Percentiles rank a stretch among this genome's conserved stretches.
Evolutionary conservation across 1,140 invertebrate species (phyloP).

Genomic region (Fopius arisanus): DNA sequence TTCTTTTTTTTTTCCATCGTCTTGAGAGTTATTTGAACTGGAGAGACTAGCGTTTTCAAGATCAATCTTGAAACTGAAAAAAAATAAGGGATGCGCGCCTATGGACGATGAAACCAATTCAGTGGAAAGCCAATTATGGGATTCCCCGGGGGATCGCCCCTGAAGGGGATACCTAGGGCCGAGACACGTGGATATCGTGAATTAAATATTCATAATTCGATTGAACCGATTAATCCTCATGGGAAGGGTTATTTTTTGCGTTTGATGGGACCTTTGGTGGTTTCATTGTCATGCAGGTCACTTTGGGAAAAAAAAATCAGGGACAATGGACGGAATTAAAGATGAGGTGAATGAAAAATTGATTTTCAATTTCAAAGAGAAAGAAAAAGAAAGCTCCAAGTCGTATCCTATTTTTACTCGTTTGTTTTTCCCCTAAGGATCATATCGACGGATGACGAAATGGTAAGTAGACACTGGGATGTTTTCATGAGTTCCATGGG

Average conservation of each 20-base stretch:
- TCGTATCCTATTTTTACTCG: neutral
- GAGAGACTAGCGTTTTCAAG: neutral
- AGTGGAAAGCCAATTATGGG: neutral
- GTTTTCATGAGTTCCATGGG: conserved; percentile 35
- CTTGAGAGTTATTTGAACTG: neutral
- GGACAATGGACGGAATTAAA: too few relatives aligned
- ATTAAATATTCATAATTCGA: conserved; percentile 37
- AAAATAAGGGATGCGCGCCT: neutral
- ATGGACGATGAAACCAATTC: neutral
- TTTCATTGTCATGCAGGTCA: too few relatives aligned
- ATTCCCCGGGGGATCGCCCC: neutral
- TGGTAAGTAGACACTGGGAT: conserved; percentile 16
- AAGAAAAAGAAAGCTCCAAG: too few relatives aligned
- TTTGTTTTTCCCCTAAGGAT: conserved; percentile 14
- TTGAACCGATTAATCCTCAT: conserved; percentile 28
- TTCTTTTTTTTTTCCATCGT: neutral
- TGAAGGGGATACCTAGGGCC: neutral
- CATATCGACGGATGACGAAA: conserved; percentile 20
- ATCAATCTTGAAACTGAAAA: neutral
- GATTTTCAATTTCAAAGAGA: too few relatives aligned
- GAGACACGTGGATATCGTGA: conserved; percentile 9
- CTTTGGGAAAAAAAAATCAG: too few relatives aligned
- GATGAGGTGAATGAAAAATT: too few relatives aligned
- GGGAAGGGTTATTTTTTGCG: neutral
- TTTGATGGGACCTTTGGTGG: neutral